Conservation (phyloP, 2,888 invertebrate species). For the Blastobasis adustella region DNA sequence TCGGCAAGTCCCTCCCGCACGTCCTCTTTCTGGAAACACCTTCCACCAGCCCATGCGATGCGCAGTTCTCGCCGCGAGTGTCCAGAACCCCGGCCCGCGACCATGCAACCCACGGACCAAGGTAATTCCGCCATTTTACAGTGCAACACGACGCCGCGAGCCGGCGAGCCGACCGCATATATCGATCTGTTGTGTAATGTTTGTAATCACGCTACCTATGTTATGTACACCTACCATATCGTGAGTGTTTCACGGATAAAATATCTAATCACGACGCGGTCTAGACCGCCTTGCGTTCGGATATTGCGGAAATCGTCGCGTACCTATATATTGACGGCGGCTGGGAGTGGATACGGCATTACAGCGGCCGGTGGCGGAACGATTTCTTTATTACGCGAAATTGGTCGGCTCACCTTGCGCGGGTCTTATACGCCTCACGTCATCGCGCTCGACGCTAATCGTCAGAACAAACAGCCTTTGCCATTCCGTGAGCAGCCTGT, state of each 20-base stretch:
- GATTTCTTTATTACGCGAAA: constrained; percentile 36
- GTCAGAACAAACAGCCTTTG: constrained; percentile 38
- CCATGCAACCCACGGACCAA: constrained; percentile 19
- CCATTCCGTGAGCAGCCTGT: constrained; percentile 4
- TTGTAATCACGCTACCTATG: constrained; percentile 39
- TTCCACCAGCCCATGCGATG: constrained; percentile 41
- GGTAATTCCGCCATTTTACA: constrained; percentile 32
- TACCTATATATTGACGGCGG: too few species aligned
- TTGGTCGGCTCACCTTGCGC: constrained; percentile 48
- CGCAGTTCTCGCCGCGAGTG: constrained; percentile 57
- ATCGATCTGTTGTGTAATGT: constrained; percentile 44
- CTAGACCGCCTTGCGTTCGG: background rate
- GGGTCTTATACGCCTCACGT: constrained; percentile 41
- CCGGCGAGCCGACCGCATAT: constrained; percentile 12
- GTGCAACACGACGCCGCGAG: constrained; percentile 1
- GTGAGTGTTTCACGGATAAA: constrained; percentile 22
- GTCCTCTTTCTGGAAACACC: constrained; percentile 51
- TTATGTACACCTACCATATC: constrained; percentile 16
- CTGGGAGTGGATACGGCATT: too few species aligned
- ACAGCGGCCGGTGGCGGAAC: constrained; percentile 7
- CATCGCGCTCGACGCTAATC: constrained; percentile 47
- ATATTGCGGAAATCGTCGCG: too few species aligned
- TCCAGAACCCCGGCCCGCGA: constrained; percentile 16
- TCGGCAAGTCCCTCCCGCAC: constrained; percentile 55
- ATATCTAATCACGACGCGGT: constrained; percentile 12